These are phyloP conservation scores for Petrophora chlorosata DNA, from an alignment of 2,888 invertebrate species.

Conservation along the genomic window DNA sequence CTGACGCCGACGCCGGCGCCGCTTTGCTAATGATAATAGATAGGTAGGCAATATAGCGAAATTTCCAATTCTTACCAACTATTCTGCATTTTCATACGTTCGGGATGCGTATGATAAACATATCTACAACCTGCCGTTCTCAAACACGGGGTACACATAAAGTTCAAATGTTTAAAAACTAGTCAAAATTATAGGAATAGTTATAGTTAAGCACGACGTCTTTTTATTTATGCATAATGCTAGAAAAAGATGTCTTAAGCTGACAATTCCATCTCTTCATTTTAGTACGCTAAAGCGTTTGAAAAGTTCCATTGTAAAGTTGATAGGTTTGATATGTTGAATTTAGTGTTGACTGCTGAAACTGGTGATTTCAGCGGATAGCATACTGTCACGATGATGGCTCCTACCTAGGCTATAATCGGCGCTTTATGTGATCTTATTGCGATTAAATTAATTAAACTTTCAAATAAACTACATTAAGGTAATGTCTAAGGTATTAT, in stretches of 20 bases:
- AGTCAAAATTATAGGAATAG: slow-evolving; percentile 11
- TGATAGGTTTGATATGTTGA: neutral
- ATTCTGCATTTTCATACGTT: slow-evolving; percentile 21
- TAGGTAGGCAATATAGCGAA: neutral
- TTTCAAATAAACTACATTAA: slow-evolving; percentile 10
- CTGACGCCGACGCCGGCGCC: neutral
- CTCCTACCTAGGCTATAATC: slow-evolving; percentile 1
- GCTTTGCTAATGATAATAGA: neutral
- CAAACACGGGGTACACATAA: neutral
- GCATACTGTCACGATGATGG: neutral
- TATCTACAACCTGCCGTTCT: slow-evolving; percentile 30
- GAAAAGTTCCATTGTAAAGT: neutral
- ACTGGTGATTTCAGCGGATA: neutral
- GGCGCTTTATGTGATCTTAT: slow-evolving; percentile 14
- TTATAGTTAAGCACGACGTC: slow-evolving; percentile 4
- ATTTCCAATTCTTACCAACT: slow-evolving; percentile 18
- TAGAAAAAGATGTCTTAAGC: neutral
- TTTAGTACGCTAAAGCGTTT: neutral
- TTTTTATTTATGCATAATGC: neutral
- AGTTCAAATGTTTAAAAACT: slow-evolving; percentile 11
- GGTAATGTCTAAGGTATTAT: neutral
- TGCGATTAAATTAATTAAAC: slow-evolving; percentile 12
- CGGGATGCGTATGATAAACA: slow-evolving; percentile 39
- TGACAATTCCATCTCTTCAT: neutral
- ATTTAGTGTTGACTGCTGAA: neutral